Evolutionary conservation across 1,140 invertebrate species (phyloP).

Genomic region (Sarcophaga peregrina): DNA sequence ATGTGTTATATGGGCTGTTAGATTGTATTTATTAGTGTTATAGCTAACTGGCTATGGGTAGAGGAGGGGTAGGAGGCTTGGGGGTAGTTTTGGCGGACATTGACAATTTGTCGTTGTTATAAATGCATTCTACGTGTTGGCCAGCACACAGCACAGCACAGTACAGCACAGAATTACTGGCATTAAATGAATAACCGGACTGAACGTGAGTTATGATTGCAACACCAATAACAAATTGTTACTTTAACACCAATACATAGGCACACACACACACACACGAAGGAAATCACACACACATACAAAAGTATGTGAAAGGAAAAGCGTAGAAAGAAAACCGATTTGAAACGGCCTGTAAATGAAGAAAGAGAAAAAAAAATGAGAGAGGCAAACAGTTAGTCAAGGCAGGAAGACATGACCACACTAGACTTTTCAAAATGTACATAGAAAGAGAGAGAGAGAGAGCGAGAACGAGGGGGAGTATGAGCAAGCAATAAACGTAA

Average conservation of each 20-base stretch:
- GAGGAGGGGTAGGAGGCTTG: not conserved
- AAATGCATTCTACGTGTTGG: slow-evolving; percentile 41
- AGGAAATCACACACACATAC: not conserved
- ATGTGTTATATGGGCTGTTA: no score
- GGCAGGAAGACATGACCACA: no score
- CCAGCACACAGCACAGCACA: no score
- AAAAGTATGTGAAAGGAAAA: no score
- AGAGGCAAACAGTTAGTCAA: not conserved
- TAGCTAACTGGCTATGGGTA: no score
- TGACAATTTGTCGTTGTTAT: slow-evolving; percentile 42
- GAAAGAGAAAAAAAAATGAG: not conserved
- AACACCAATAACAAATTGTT: slow-evolving; percentile 40
- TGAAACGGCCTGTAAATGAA: no score
- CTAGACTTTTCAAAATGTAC: not conserved
- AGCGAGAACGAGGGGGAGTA: not conserved
- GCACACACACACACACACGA: not conserved
- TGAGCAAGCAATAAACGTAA: slow-evolving; percentile 8
- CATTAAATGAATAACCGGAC: slow-evolving; percentile 31
- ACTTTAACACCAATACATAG: not conserved
- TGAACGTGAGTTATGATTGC: slow-evolving; percentile 37
- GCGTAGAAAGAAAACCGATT: no score
- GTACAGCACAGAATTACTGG: not conserved
- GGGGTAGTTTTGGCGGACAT: slow-evolving; percentile 29
- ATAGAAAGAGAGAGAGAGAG: not conserved
- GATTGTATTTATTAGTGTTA: no score